phyloP scores from a whole-genome alignment of 2,797 vertebrate species.

The Manis pentadactyla region DNA sequence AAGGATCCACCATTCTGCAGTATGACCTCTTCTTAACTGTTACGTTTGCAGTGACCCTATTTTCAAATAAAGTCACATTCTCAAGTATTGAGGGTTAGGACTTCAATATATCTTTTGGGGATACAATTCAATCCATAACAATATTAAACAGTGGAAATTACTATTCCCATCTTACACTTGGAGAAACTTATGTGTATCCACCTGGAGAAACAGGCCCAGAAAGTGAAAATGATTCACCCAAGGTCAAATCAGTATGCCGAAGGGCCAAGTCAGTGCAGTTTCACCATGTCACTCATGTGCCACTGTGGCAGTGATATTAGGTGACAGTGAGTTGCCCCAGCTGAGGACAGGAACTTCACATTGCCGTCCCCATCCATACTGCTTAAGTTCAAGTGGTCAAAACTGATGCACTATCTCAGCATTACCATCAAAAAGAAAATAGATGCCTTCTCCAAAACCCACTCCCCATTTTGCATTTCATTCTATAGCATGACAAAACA shows the following conservation, averaged over 20 bases:
- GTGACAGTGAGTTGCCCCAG: too few relatives aligned
- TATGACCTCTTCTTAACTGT: neutral
- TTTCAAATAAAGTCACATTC: neutral
- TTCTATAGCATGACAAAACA: neutral
- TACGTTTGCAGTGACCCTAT: neutral
- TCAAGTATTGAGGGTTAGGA: neutral
- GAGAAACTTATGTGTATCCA: too few relatives aligned
- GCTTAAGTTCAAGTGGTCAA: neutral
- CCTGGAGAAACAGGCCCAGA: neutral
- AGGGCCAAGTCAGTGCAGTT: neutral
- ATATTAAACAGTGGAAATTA: neutral
- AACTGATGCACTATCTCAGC: rapidly evolving
- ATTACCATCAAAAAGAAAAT: neutral
- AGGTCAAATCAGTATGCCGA: neutral
- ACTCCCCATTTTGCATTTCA: neutral
- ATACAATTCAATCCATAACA: neutral
- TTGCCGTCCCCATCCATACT: rapidly evolving
- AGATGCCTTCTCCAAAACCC: neutral
- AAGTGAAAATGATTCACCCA: neutral
- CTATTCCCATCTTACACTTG: neutral
- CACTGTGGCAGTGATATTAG: rapidly evolving
- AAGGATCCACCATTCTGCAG: neutral
- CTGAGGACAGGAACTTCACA: rapidly evolving
- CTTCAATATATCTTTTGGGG: neutral
- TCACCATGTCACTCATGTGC: neutral